Conservation (phyloP, 2,888 invertebrate species). For the Linnaemya vulpina region DNA sequence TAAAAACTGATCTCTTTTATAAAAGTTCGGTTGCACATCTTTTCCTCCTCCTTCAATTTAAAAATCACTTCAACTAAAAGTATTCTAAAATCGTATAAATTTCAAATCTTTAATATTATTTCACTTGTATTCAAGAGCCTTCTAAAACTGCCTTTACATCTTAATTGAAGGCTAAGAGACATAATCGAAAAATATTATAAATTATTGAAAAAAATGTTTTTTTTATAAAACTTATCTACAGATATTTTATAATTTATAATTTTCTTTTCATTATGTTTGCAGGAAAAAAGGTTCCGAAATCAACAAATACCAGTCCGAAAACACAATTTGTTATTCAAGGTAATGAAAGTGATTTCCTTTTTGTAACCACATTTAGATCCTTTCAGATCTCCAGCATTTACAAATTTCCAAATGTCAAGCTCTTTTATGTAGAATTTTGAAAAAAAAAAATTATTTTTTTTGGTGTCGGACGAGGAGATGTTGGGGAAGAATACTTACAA, state of each 20-base stretch:
- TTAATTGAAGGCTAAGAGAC: not conserved
- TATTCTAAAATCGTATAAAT: no score
- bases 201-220: slow-evolving; percentile 16
- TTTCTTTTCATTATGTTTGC: slow-evolving; percentile 59
- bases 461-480: no score
- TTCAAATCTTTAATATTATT: no score
- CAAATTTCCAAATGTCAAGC: no score
- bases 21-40: no score
- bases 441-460: no score
- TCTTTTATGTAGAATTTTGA: no score
- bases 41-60: no score
- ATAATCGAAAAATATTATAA: not conserved
- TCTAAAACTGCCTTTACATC: not conserved
- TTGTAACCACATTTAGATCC: not conserved
- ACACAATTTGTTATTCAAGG: slow-evolving; percentile 60
- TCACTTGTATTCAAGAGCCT: not conserved
- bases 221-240: not conserved
- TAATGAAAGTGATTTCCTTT: slow-evolving; percentile 35
- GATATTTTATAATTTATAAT: slow-evolving; percentile 34
- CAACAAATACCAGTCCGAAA: slow-evolving; percentile 56
- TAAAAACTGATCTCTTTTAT: no score
- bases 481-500: no score
- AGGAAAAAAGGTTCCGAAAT: slow-evolving; percentile 64
- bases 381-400: no score
- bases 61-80: no score